Evolutionary conservation across 2,797 vertebrate species (phyloP).

Genomic region (Gymnocypris eckloni): DNA sequence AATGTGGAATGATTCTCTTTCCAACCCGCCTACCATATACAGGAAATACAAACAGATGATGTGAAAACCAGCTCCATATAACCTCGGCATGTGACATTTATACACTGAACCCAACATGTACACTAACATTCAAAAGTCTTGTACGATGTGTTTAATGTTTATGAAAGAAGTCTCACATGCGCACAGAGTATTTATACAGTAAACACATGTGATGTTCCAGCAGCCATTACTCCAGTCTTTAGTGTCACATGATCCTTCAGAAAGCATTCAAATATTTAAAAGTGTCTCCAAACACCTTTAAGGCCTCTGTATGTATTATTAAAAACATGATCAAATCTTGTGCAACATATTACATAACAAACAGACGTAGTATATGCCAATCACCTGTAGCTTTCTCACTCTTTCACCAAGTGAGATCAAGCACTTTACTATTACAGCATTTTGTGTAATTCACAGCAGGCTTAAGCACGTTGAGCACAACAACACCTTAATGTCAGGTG

Average conservation of each 20-base stretch:
- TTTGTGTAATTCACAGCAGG: slow-evolving; percentile 73
- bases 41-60: slow-evolving; percentile 31
- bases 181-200: not conserved
- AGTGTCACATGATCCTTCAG: not conserved
- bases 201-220: not conserved
- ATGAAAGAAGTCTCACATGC: not conserved
- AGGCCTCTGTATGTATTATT: not conserved
- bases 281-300: slow-evolving; percentile 36
- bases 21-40: slow-evolving; percentile 91
- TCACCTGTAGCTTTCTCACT: slow-evolving; percentile 48
- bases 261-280: not conserved
- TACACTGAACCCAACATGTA: not conserved
- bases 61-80: slow-evolving; percentile 8
- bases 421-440: slow-evolving; percentile 68
- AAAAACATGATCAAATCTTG: slow-evolving; percentile 40
- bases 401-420: slow-evolving; percentile 69
- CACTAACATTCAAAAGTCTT: not conserved
- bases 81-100: slow-evolving; percentile 12
- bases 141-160: not conserved
- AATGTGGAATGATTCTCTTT: slow-evolving; percentile 98
- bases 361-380: slow-evolving; percentile 19
- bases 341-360: slow-evolving; percentile 27
- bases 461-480: slow-evolving; percentile 59
- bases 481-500: slow-evolving; percentile 27
- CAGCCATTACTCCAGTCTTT: not conserved